phyloP scores from a whole-genome alignment of 2,113 vertebrate species.

The Zapus hudsonius region DNA sequence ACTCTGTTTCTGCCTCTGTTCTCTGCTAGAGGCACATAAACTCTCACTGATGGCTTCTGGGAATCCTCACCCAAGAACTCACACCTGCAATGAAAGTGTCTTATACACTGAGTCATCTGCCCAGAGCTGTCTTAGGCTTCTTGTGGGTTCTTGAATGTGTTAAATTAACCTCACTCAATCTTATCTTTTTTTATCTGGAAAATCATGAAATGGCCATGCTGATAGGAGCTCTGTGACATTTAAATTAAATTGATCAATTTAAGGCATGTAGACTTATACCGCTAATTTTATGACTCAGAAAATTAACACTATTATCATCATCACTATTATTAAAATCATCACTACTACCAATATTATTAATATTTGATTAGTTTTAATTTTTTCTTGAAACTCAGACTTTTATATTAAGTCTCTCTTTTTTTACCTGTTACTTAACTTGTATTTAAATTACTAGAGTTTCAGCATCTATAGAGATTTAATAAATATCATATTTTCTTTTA shows the following conservation, averaged over 20 bases:
- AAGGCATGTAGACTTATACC: not conserved
- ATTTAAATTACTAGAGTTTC: not conserved
- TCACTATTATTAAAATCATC: not conserved
- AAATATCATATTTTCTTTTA: constrained; percentile 1
- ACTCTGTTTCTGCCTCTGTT: too few species aligned
- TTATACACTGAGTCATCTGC: too few species aligned
- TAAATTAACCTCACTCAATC: not conserved
- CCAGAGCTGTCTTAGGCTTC: too few species aligned
- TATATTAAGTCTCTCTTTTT: not conserved
- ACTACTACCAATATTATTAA: too few species aligned
- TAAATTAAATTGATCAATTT: not conserved
- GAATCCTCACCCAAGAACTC: too few species aligned
- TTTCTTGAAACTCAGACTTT: not conserved
- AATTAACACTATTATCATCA: not conserved
- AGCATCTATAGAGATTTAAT: not conserved
- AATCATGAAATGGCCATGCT: not conserved
- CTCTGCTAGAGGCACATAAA: too few species aligned
- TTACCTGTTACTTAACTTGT: not conserved
- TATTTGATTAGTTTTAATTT: not conserved
- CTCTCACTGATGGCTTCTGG: too few species aligned
- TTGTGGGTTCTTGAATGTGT: not conserved
- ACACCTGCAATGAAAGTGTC: too few species aligned
- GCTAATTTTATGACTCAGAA: not conserved
- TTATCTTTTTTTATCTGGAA: not conserved
- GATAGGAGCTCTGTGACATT: not conserved